Percentiles rank a stretch among this genome's conserved stretches.
Evolutionary conservation across 2,888 invertebrate species (phyloP).

Genomic region (Augiades crinisus): DNA sequence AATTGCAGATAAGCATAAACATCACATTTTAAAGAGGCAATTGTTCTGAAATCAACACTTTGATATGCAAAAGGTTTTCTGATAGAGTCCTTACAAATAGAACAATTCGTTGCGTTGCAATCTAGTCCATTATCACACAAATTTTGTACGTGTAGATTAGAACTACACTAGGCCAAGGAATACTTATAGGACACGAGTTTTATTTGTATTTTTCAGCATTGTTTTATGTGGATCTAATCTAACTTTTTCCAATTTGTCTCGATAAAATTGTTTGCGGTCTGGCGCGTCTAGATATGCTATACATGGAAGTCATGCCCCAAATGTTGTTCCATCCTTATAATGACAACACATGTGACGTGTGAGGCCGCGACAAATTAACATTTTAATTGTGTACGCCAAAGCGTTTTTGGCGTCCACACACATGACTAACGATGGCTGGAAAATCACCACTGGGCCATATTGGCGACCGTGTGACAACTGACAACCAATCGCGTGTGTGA

Average conservation of each 20-base stretch:
- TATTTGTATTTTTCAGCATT: too few relatives aligned
- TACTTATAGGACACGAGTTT: too few relatives aligned
- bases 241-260: too few relatives aligned
- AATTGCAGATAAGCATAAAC: too few relatives aligned
- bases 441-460: slow-evolving; percentile 45
- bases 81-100: slow-evolving; percentile 1
- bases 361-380: slow-evolving; percentile 35
- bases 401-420: slow-evolving; percentile 34
- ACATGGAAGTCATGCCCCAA: too few relatives aligned
- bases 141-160: too few relatives aligned
- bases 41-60: too few relatives aligned
- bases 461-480: slow-evolving; percentile 43
- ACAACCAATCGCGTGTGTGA: slow-evolving; percentile 63
- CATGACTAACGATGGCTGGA: slow-evolving; percentile 38
- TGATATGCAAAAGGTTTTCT: background rate
- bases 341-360: slow-evolving; percentile 17
- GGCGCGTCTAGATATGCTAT: too few relatives aligned
- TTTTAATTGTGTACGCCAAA: slow-evolving; percentile 40
- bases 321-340: slow-evolving; percentile 22
- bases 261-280: too few relatives aligned
- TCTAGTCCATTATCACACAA: slow-evolving; percentile 3
- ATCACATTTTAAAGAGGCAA: too few relatives aligned
- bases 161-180: too few relatives aligned
- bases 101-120: background rate
- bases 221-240: too few relatives aligned